A percentile compares a stretch with the other conserved stretches of the same genome.
Conservation (phyloP, 2,888 invertebrate genomes). For the Philonicus albiceps region DNA sequence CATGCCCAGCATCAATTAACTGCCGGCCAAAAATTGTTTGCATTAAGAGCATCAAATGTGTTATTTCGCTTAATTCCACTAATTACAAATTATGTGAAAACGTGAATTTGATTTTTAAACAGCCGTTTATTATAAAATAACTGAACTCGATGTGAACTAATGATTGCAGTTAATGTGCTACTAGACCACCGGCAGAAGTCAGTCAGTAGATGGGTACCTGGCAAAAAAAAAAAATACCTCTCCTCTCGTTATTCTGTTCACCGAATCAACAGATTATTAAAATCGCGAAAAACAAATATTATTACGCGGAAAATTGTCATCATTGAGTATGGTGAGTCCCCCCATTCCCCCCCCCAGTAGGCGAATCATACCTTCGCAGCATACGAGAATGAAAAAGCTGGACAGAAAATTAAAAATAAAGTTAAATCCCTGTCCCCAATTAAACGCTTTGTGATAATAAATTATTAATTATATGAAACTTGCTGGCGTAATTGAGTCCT, state of each 20-base stretch:
- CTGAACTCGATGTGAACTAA: background rate
- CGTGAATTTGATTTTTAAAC: slow-evolving; percentile 17
- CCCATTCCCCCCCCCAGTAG: slow-evolving; percentile 22
- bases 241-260: background rate
- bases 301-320: slow-evolving; percentile 21
- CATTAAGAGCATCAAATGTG: background rate
- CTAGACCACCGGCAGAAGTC: background rate
- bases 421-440: slow-evolving; percentile 52
- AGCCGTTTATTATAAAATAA: background rate
- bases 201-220: background rate
- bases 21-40: background rate
- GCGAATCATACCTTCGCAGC: slow-evolving; percentile 23
- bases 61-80: background rate
- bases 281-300: slow-evolving; percentile 26
- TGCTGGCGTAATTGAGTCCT: slow-evolving; percentile 51
- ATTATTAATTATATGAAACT: slow-evolving; percentile 52
- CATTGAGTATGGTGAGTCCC: background rate
- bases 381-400: background rate
- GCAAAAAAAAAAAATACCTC: background rate
- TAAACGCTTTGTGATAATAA: slow-evolving; percentile 52
- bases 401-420: slow-evolving; percentile 41
- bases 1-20: background rate
- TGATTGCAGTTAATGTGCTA: background rate
- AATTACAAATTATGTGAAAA: slow-evolving; percentile 1
- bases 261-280: slow-evolving; percentile 34